Base-by-base conservation (phyloP, 2,888 invertebrate genomes). In the Drosophila pullipes region DNA sequence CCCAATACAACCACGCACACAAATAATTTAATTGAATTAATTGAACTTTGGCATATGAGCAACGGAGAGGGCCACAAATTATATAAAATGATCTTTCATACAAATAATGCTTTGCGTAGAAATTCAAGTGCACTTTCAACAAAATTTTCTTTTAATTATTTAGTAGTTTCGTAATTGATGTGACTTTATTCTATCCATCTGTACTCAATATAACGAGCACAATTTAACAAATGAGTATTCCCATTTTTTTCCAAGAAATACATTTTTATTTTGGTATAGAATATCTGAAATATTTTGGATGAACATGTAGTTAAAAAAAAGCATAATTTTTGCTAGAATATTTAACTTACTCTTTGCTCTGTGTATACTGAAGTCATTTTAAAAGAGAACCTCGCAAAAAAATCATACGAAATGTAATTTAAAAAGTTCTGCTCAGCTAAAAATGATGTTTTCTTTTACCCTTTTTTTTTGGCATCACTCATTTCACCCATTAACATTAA, bases 21-120 rank as follows among this genome's bases (percentile, higher is more conserved):
- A 76, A 78, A 84, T 89, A 90, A 88, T 91, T 92, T 83, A 92
- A 92, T 92, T 92, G 90, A 91, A 86, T 90, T 90, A 92, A 92
- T 92, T 92, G 92, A 92, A 85, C 92, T 92, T 74, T 91, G 89
- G 89, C 87, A 85, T 90, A 76, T 72, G 74, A 64, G 62, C 22
- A 59, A 30, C 62, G 65, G 37, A 3, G 28, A 33, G 69, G 68
- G 57, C 63, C 53, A 64, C 73, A 64, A 78, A 71, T 47, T 33
- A 76, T 74, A 84, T 57, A 41, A 78, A 76, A 74, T 69, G 52
- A 80, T 70, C 70, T 74, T 58, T 41, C 44, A 55, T 35, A 60
- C 31, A 55, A 41, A 73, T 49, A 76, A 66, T 75, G 52, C 37
- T 33, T n/a, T 33, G 49, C 44, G 44, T 28, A 30, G 35, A 53